A percentile compares a stretch with the other conserved stretches of the same genome.
Evolutionary conservation across 2,113 vertebrate genomes (phyloP).

Genomic region (Oenanthe melanoleuca): DNA sequence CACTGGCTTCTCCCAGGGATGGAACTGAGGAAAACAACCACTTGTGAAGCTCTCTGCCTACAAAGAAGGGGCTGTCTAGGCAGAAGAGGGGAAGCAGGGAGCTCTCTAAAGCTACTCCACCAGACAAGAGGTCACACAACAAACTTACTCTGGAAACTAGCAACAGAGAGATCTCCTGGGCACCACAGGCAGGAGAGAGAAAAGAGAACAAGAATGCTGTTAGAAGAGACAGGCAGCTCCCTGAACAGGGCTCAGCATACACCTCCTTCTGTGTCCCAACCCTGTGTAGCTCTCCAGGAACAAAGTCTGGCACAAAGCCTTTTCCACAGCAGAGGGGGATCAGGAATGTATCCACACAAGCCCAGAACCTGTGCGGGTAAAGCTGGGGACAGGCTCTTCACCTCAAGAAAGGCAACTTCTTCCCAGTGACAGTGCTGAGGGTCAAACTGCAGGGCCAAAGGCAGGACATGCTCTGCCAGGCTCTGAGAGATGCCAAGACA

Average conservation of each 20-base stretch:
- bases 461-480: background rate
- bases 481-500: background rate
- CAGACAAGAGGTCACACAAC: conserved; percentile 38
- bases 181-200: conserved; percentile 38
- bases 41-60: background rate
- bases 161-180: conserved; percentile 87
- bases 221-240: conserved; percentile 1
- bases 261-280: background rate
- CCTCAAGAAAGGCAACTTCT: background rate
- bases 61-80: background rate
- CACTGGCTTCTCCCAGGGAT: background rate
- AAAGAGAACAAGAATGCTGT: conserved; percentile 47
- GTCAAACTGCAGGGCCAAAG: background rate
- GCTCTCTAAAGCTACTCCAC: conserved; percentile 58
- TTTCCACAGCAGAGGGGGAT: background rate
- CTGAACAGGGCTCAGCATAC: background rate
- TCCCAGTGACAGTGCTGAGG: background rate
- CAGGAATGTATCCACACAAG: background rate
- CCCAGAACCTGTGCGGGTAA: background rate
- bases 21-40: background rate
- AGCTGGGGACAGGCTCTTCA: background rate
- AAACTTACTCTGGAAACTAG: conserved; percentile 91
- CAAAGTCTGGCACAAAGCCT: background rate
- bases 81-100: background rate
- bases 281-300: background rate